phyloP scores from a whole-genome alignment of 2,797 vertebrate genomes.

The Ctenosaura bakeri region DNA sequence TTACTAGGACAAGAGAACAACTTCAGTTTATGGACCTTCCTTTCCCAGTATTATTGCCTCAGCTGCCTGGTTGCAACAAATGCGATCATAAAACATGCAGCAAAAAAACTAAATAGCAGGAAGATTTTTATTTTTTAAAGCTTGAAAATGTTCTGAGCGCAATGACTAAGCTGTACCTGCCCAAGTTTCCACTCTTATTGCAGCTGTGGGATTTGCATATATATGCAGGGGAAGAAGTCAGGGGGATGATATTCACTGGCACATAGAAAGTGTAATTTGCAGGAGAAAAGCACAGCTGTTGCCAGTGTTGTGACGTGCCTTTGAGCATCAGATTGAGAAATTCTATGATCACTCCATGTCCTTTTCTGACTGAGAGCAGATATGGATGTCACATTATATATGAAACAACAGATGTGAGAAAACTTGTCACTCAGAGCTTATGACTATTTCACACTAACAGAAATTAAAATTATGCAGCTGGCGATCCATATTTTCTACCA shows the following conservation, averaged over 20 bases:
- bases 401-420: conserved; percentile 23
- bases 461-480: conserved; percentile 20
- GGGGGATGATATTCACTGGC: conserved; percentile 30
- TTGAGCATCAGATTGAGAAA: conserved; percentile 62
- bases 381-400: conserved; percentile 12
- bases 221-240: conserved; percentile 38
- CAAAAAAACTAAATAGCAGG: conserved; percentile 8
- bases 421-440: conserved; percentile 5
- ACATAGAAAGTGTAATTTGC: conserved; percentile 49
- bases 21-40: not conserved
- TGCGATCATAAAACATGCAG: not conserved
- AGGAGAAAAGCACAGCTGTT: conserved; percentile 55
- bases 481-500: not conserved
- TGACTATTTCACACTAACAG: not conserved
- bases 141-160: not conserved
- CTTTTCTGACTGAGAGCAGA: conserved; percentile 22
- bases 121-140: not conserved
- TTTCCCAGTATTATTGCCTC: not conserved
- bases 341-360: conserved; percentile 62
- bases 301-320: conserved; percentile 54
- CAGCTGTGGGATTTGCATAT: conserved; percentile 10
- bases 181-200: conserved; percentile 8
- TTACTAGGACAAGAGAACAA: not conserved
- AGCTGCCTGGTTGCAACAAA: not conserved
- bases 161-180: not conserved